Conservation (phyloP, 2,113 vertebrate species). For the human (Homo sapiens) region GRCh38 chr3:70355001-70355500, state of each 20-base stretch:
- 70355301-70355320: not conserved
- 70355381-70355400: not conserved
- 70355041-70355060: not conserved
- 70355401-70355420: not conserved
- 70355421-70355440: not conserved
- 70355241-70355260: not conserved
- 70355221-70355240: not conserved
- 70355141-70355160: not conserved
- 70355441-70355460: not conserved
- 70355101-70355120: not conserved
- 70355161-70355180: not conserved
- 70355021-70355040: not conserved
- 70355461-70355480: not conserved
- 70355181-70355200: not conserved
- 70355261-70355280: not conserved
- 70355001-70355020: not conserved
- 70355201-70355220: not conserved
- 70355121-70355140: not conserved
- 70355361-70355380: not conserved
- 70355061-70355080: not conserved
- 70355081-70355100: conserved; percentile 67
- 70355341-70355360: not conserved
- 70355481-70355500: not conserved
- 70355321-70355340: not conserved
- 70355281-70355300: not conserved